Base-by-base conservation (phyloP, 2,113 vertebrate genomes). In the Cranoglanis bouderius region DNA sequence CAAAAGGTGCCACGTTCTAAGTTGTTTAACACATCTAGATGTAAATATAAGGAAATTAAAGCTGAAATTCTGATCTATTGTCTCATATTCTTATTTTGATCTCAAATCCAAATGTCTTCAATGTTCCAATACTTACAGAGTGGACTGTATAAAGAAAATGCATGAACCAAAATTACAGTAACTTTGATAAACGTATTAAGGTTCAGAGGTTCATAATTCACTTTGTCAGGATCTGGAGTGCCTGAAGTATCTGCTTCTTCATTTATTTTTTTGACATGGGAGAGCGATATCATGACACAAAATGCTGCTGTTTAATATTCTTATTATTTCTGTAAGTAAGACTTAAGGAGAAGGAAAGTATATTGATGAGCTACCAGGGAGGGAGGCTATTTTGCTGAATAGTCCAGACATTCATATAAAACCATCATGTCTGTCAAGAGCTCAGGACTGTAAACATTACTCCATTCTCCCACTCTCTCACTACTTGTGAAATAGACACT, bases 401-500 rank as follows among this genome's bases (percentile, higher is more conserved):
- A 75, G 51, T 46, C 53, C 53, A 88, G 67, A 84, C 55, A 35
- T 40, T 19, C 67, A 63, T 40, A 74, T 72, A 24, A 67, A 78
- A 74, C 24, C 29, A 29, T 24, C 29, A 80, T 49, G 74, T 0
- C 51, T 67, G 53, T 55, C 35, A 67, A 80, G 57, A 65, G 13
- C 16, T 57, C 24, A 84, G 65, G 80, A 74, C 63, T 26, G 51
- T 57, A 55, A 88, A 88, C 26, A 55, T 88, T 86, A 21, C 67
- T 82, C 29, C 26, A 40, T 57, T 29, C 32, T 77, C 46, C 82
- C 43, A 35, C 74, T 53, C 46, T 70, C 67, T 21, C 19, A 77
- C 63, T 87, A 82, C 43, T 67, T 86, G 88, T 63, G 82, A 87
- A 90, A 81, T 59, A 90, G 49, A 87, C 61, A 84, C 40, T 61